A percentile compares a stretch with the other conserved stretches of the same genome.
Evolutionary conservation across 1,140 invertebrate genomes (phyloP).

Genomic region (Papilio polytes): DNA sequence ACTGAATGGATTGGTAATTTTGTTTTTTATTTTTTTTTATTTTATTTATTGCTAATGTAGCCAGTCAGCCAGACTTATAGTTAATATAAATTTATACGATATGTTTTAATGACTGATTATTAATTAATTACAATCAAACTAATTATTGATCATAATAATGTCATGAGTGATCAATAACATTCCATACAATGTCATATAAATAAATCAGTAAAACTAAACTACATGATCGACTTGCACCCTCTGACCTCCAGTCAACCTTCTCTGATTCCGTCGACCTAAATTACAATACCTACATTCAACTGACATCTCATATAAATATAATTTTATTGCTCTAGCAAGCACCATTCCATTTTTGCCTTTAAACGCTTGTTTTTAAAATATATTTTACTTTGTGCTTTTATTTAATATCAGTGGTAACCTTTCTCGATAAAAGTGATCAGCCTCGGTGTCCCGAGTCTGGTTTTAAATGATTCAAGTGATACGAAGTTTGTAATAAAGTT

Average conservation of each 20-base stretch:
- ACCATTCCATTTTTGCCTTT: neutral
- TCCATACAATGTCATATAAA: neutral
- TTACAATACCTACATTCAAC: constrained; percentile 35
- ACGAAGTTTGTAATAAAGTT: neutral
- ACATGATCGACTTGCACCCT: constrained; percentile 20
- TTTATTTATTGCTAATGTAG: too few relatives aligned
- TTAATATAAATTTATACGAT: neutral
- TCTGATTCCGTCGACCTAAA: constrained; percentile 42
- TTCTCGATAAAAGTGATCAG: constrained; percentile 33
- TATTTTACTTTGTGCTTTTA: neutral
- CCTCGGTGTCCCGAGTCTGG: constrained; percentile 18
- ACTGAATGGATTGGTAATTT: neutral
- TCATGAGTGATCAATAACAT: neutral
- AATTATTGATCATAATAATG: neutral
- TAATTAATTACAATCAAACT: neutral
- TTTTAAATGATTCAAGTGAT: constrained; percentile 33
- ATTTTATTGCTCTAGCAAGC: constrained; percentile 25
- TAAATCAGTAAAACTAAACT: neutral
- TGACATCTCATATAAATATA: constrained; percentile 34
- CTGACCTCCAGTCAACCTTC: constrained; percentile 25
- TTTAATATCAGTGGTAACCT: constrained; percentile 7
- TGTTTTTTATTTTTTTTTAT: too few relatives aligned
- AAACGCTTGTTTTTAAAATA: neutral
- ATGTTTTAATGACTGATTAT: neutral
- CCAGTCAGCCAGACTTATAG: too few relatives aligned